Evolutionary conservation across 2,888 invertebrate genomes (phyloP).

Genomic region (Oscheius sp.): DNA sequence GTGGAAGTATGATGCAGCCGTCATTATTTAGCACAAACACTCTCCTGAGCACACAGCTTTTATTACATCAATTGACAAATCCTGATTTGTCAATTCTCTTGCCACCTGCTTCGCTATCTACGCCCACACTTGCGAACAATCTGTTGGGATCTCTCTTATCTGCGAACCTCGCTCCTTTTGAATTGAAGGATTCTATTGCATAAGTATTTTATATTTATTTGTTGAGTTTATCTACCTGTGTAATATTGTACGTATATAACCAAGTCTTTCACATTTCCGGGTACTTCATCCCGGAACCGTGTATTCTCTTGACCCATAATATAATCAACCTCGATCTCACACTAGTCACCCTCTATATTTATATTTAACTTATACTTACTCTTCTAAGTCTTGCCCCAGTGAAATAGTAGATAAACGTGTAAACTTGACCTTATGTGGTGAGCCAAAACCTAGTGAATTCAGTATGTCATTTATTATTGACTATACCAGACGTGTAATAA

Average conservation of each 20-base stretch:
- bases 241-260: conserved; percentile 13
- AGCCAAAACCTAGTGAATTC: conserved; percentile 6
- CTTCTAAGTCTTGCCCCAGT: conserved; percentile 7
- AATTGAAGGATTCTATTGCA: not conserved
- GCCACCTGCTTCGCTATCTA: not conserved
- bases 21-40: conserved; percentile 32
- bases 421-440: not conserved
- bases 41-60: conserved; percentile 34
- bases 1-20: conserved; percentile 14
- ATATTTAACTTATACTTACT: conserved; percentile 3
- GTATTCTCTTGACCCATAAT: conserved; percentile 19
- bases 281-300: conserved; percentile 16
- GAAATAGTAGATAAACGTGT: conserved; percentile 8
- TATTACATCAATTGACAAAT: conserved; percentile 40
- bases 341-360: conserved; percentile 25
- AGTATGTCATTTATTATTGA: conserved; percentile 1
- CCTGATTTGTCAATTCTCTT: not conserved
- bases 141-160: conserved; percentile 7
- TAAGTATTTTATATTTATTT: not conserved
- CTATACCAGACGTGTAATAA: not conserved
- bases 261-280: conserved; percentile 20
- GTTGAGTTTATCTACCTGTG: conserved; percentile 22
- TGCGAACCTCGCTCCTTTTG: not conserved
- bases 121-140: not conserved
- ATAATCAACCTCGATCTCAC: conserved; percentile 14